Conservation (phyloP, 2,888 invertebrate species). For the Melieria omissa region DNA sequence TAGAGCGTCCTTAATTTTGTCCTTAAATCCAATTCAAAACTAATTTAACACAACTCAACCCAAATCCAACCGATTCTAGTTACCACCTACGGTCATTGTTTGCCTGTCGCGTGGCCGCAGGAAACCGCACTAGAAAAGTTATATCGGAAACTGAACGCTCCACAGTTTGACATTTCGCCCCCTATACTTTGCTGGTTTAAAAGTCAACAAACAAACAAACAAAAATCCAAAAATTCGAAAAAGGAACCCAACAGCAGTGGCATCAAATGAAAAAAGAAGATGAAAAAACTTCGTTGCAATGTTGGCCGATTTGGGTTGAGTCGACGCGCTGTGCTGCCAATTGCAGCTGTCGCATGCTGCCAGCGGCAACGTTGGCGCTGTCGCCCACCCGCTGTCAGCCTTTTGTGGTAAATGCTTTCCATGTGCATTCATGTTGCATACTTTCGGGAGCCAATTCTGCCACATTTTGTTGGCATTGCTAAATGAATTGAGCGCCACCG, state of each 20-base stretch:
- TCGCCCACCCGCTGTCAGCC: too few species aligned
- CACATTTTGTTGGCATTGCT: constrained; percentile 11
- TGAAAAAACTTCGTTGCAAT: constrained; percentile 40
- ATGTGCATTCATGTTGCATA: too few species aligned
- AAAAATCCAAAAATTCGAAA: neutral
- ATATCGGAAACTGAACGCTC: constrained; percentile 52
- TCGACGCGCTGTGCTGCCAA: constrained; percentile 53
- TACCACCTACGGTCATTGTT: too few species aligned
- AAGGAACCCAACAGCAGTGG: neutral
- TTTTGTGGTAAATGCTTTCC: too few species aligned
- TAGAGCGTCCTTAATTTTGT: too few species aligned
- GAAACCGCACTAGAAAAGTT: constrained; percentile 43
- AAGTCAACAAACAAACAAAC: constrained; percentile 1
- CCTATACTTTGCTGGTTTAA: constrained; percentile 40
- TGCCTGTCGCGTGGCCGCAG: too few species aligned
- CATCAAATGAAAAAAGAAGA: neutral
- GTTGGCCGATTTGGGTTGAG: constrained; percentile 23
- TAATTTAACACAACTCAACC: too few species aligned
- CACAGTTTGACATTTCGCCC: constrained; percentile 58
- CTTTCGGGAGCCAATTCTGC: too few species aligned
- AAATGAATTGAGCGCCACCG: constrained; percentile 56
- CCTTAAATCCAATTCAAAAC: too few species aligned
- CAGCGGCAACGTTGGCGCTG: neutral
- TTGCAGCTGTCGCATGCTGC: constrained; percentile 53
- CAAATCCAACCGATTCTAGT: too few species aligned